Evolutionary conservation across 2,888 invertebrate genomes (phyloP).

Genomic region (Leptinotarsa rubiginosa): DNA sequence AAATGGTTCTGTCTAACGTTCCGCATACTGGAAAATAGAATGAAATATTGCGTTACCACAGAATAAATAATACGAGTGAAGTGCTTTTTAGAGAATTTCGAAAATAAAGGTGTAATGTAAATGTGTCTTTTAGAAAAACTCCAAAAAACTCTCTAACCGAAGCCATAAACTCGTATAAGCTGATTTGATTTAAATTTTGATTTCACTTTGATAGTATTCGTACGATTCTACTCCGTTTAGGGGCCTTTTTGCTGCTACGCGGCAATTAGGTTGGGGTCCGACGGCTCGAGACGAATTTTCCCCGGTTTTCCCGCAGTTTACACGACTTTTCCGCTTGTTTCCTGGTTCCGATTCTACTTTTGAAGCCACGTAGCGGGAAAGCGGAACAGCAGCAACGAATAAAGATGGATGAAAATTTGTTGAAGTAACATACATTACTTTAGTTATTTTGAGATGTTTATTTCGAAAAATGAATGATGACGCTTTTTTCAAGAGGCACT

Average conservation of each 20-base stretch:
- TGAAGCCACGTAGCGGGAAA: constrained; percentile 30
- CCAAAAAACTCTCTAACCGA: constrained; percentile 16
- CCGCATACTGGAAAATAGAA: too few relatives aligned
- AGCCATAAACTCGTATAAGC: constrained; percentile 49
- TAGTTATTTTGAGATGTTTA: neutral
- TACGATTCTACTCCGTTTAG: constrained; percentile 40
- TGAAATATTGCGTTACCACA: too few relatives aligned
- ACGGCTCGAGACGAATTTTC: constrained; percentile 39
- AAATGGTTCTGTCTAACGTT: too few relatives aligned
- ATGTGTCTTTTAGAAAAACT: neutral
- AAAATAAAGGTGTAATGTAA: too few relatives aligned
- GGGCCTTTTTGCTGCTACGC: constrained; percentile 40
- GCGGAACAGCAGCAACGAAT: constrained; percentile 38
- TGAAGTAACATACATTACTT: neutral
- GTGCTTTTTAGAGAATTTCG: too few relatives aligned
- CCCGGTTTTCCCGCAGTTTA: constrained; percentile 47
- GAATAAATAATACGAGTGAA: too few relatives aligned
- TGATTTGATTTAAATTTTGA: constrained; percentile 53
- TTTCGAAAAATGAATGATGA: too few relatives aligned
- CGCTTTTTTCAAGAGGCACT: too few relatives aligned
- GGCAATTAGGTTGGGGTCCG: constrained; percentile 45
- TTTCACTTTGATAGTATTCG: constrained; percentile 47
- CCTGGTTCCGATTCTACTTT: constrained; percentile 44
- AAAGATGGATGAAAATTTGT: constrained; percentile 33
- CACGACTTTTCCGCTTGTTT: constrained; percentile 50